Conservation (phyloP, 1,140 invertebrate genomes). For the Brachionus rubens region DNA sequence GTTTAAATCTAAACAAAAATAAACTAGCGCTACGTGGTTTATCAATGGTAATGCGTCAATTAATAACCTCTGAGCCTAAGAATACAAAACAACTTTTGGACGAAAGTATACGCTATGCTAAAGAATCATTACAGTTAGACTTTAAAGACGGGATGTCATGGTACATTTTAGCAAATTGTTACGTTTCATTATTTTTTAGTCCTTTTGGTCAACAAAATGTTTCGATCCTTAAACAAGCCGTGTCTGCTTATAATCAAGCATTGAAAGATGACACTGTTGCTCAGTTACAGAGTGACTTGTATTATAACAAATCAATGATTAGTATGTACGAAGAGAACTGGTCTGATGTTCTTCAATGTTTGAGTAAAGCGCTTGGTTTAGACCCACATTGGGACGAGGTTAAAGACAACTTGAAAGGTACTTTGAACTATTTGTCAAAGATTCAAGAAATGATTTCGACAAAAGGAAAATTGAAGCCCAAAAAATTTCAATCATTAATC, state of each 20-base stretch:
- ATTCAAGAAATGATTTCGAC: slow-evolving; percentile 67
- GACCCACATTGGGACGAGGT: slow-evolving; percentile 75
- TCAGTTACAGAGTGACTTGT: slow-evolving; percentile 72
- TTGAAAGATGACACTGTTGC: slow-evolving; percentile 73
- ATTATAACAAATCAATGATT: slow-evolving; percentile 80
- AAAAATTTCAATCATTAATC: slow-evolving; percentile 53
- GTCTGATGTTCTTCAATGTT: slow-evolving; percentile 68
- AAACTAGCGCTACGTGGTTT: slow-evolving; percentile 75
- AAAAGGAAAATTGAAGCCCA: slow-evolving; percentile 71
- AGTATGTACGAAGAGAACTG: slow-evolving; percentile 70
- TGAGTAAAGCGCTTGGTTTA: slow-evolving; percentile 66
- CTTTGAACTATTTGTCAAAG: slow-evolving; percentile 69
- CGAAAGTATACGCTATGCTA: slow-evolving; percentile 73
- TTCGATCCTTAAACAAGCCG: slow-evolving; percentile 69
- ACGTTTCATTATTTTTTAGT: slow-evolving; percentile 75
- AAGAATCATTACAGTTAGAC: slow-evolving; percentile 76
- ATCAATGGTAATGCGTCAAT: slow-evolving; percentile 76
- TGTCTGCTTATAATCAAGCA: slow-evolving; percentile 77
- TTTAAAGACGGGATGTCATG: slow-evolving; percentile 78
- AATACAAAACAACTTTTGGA: slow-evolving; percentile 66
- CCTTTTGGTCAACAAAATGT: slow-evolving; percentile 69
- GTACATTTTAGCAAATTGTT: slow-evolving; percentile 78
- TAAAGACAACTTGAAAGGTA: slow-evolving; percentile 64
- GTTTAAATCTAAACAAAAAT: slow-evolving; percentile 66
- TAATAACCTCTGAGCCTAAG: slow-evolving; percentile 55